Evolutionary conservation across 23 tunicate species (phyloP), one percentile per base, ranked within the genome.

Genomic region (Phallusia fumigata): DNA sequence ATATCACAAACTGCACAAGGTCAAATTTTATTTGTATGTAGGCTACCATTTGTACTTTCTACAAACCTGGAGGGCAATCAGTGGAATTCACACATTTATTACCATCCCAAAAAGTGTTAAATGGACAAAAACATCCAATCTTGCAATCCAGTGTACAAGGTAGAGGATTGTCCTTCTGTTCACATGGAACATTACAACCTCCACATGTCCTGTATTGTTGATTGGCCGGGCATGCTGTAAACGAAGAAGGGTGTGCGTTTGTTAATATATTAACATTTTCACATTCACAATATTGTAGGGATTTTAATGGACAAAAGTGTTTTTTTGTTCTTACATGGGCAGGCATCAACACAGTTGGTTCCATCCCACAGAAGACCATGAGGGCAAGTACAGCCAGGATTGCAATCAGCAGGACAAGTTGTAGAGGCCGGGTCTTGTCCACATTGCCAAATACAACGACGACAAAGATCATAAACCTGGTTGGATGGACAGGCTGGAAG

Each of bases 121-220:
- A 31, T 45, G 79, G 79, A 49, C 86, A 83, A 6, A 77, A 33
- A 49, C 86, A 83, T 18, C 86, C 86, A n/a, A 33, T 44, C 72
- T 30, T 45, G 36, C 79, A 74, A 0, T 30, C 79, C 16, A 52
- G 33, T 21, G 79, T 44, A 44, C 86, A 83, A 21, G 32, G 16
- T 31, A 26, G 74, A 15, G 69, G 79, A 47, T 36, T 31, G 30
- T 30, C 33, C 1, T 78, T 53, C 3, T 83, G 35, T 10, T 30
- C 69, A 52, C 86, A 83, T 32, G 86, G 36, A 13, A 51, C 19
- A 35, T 77, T 34, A 31, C 72, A 33, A 35, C 35, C 35, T 30
- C 40, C 76, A 45, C 86, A 83, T 35, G 79, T 83, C 35, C 44
- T 33, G 16, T 3, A 74, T 74, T 74, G 5, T 31, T 74, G 78